Percentiles rank a stretch among this genome's conserved stretches.
phyloP scores from a whole-genome alignment of 2,113 vertebrate species.

The Stigmatopora nigra region DNA sequence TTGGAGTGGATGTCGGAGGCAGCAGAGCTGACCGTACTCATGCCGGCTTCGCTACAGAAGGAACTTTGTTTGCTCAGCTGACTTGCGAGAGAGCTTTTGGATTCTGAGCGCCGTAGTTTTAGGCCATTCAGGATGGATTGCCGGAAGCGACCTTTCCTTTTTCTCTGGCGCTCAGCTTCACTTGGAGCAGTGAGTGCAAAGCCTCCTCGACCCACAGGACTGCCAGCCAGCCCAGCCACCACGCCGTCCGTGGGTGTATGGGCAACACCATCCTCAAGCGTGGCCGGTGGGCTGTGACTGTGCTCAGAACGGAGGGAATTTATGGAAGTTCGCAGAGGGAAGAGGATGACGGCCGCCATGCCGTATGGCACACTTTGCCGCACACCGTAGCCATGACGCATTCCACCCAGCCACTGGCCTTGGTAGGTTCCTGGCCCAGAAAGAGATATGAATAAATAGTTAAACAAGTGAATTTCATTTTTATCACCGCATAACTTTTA shows the following conservation, averaged over 20 bases:
- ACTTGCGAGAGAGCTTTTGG: conserved; percentile 94
- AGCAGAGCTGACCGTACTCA: conserved; percentile 94
- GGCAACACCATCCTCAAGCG: conserved; percentile 54
- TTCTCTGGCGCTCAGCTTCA: conserved; percentile 83
- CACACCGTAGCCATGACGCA: conserved; percentile 95
- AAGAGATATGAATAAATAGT: conserved; percentile 11
- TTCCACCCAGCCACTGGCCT: conserved; percentile 92
- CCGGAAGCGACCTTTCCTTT: conserved; percentile 90
- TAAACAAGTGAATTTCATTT: neutral
- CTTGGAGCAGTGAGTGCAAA: conserved; percentile 89
- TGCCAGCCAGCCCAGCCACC: conserved; percentile 76
- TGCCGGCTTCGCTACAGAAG: conserved; percentile 94
- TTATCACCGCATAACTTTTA: neutral
- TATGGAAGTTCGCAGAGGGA: conserved; percentile 94
- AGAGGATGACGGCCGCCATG: conserved; percentile 95
- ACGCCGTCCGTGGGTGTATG: conserved; percentile 62
- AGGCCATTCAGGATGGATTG: conserved; percentile 91
- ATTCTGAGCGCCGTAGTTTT: conserved; percentile 91
- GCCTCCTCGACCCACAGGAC: conserved; percentile 85
- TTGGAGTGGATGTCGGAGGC: conserved; percentile 95
- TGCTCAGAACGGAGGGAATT: conserved; percentile 96
- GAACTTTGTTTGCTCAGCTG: conserved; percentile 99
- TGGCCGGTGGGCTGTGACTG: conserved; percentile 84
- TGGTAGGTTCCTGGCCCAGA: conserved; percentile 83
- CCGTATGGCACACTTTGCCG: conserved; percentile 96